Base-by-base conservation (phyloP, 1,140 invertebrate genomes). In the Holotrichia oblita region DNA sequence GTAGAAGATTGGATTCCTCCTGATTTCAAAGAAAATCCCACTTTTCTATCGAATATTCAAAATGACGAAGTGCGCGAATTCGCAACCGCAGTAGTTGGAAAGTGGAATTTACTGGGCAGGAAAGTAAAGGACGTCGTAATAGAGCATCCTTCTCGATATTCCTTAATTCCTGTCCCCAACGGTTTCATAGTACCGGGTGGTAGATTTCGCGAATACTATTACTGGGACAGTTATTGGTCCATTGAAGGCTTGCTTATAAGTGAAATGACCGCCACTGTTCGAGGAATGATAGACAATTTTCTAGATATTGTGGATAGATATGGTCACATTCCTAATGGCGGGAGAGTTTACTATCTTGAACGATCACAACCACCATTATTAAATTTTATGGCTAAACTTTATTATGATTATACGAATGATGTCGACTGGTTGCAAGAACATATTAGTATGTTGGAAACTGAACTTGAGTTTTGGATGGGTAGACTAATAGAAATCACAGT, bases 201-300 rank as follows among this genome's bases (percentile, higher is more conserved):
- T 4, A 89, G 96, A 78, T 98, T 98, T 84, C 93, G 92, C 85
- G 94, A 95, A 83, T 89, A 94, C 64, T 97, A 97, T 85, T 97
- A 97, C 83, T 97, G 95, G 95, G 95, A 97, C 84, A 94, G 94
- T 1, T 97, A 93, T 86, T 97, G 95, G 95, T 92, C 95, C 9
- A 88, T 96, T 8, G 91, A 93, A 81, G 95, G 95, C 10, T 88
- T 97, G 6, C 85, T 97, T 0, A 83, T 93, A 9, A 93, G 91
- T 76, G 92, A 92, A 80, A 96, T 97, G 94, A 84, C 86, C 0
- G 81, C 89, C 12, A 96, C 95, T 8, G 93, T 91, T 0, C 89
- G 85, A 81, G 93, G 93, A 14, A 94, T 96, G 88, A 90, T 96
- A 42, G 90, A 93, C 79, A 95, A 95, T 85, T 92, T 95, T 55